Base-by-base conservation (phyloP, 37 sponge, comb jelly and placozoan species). In the Ephydatia muelleri region DNA sequence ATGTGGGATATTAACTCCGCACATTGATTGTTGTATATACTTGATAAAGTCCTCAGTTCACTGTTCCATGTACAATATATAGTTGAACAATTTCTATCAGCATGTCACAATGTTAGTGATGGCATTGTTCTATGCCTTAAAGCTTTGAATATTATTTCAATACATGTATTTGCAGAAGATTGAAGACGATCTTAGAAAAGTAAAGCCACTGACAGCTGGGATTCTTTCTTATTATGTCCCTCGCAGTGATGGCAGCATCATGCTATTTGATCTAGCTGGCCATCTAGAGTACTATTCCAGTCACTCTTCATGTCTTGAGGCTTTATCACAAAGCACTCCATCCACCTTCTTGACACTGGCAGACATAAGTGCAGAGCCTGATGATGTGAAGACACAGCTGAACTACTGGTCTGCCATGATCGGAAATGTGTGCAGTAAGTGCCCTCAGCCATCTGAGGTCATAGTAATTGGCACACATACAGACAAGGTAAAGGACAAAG, bases 241-340 rank as follows among this genome's bases (percentile, higher is more conserved):
- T 1, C 67, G 79, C 49, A 38, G 33, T 23, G 78, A 68, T 85
- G 57, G 57, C 57, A 67, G 79, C 32, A 47, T 71, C 5, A 32
- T 78, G 30, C 26, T 85, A 16, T 78, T 37, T 76, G 86, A 85
- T 67, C 43, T 85, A 39, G 86, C 86, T 40, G 86, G 86, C 4
- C 86, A 85, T 14, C 22, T 21, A 13, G 86, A 86, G 28, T 86
- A 80, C 40, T 80, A 86, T 49, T 40, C 68, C 14, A 71, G 80
- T 40, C 87, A 86, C 47, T 33, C 72, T 31, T 73, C 77, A 29
- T 57, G 80, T 13, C 69, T 86, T 25, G 80, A 80, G 30, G 49
- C 48, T 32, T 19, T 64, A 12, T 29, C 36, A 28, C 31, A 29
- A 13, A 57, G 57, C 57, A 38, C 79, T 68, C 73, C 87, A 28